These are phyloP conservation scores for Ophraella communa DNA, from an alignment of 2,888 invertebrate species.

Conservation along the genomic window DNA sequence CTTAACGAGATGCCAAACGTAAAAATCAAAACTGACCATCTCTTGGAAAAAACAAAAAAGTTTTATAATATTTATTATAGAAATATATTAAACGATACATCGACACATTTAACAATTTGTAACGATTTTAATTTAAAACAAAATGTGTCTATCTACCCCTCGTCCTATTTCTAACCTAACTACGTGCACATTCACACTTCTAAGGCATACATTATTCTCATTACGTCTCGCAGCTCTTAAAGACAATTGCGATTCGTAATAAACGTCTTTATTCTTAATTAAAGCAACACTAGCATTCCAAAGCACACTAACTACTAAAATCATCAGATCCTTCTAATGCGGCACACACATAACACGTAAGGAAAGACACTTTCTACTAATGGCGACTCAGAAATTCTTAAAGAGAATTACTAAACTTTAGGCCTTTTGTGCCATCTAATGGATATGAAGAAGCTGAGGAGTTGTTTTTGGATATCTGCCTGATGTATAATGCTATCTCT, in stretches of 20 bases:
- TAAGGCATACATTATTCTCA: conserved; percentile 53
- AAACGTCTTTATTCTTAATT: conserved; percentile 58
- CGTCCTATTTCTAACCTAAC: conserved; percentile 1
- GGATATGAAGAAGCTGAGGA: conserved; percentile 51
- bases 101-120: conserved; percentile 46
- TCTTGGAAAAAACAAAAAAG: too few species aligned
- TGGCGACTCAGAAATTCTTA: conserved; percentile 58
- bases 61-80: too few species aligned
- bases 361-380: conserved; percentile 53
- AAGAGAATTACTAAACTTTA: conserved; percentile 60
- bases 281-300: conserved; percentile 55
- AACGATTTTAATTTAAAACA: conserved; percentile 34
- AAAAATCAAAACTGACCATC: too few species aligned
- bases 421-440: conserved; percentile 56
- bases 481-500: conserved; percentile 46
- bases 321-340: conserved; percentile 56
- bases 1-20: too few species aligned
- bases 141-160: not conserved
- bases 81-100: not conserved
- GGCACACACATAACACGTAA: conserved; percentile 50
- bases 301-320: conserved; percentile 50
- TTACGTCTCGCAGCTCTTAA: conserved; percentile 53
- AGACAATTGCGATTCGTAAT: conserved; percentile 57
- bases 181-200: conserved; percentile 38
- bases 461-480: conserved; percentile 44